Evolutionary conservation across 2,113 vertebrate species (phyloP).

Genomic region (Notothenia rossii): DNA sequence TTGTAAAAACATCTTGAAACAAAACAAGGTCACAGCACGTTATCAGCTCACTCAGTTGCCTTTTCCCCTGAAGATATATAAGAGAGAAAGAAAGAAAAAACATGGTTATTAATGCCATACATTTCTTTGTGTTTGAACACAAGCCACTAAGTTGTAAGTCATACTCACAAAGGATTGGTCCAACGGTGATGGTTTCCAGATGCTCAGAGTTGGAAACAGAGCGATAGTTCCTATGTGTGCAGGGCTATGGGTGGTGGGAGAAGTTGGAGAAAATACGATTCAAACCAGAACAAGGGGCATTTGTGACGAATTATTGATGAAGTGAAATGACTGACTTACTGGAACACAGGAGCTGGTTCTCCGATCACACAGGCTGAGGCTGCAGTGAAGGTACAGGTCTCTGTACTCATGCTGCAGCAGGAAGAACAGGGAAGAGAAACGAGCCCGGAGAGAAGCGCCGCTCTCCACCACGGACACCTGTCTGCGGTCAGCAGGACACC

Average conservation of each 20-base stretch:
- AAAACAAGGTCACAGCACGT: background rate
- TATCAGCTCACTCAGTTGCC: constrained; percentile 7
- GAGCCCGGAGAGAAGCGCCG: constrained; percentile 57
- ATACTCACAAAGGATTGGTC: constrained; percentile 71
- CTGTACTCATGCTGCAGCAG: constrained; percentile 30
- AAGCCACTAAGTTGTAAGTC: background rate
- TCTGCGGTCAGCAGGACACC: constrained; percentile 63
- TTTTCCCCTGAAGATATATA: constrained; percentile 47
- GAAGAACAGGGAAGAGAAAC: constrained; percentile 66
- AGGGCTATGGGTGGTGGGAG: constrained; percentile 27
- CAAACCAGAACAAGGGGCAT: background rate
- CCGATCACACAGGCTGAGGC: constrained; percentile 57
- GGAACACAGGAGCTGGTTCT: constrained; percentile 33
- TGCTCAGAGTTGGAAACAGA: constrained; percentile 45
- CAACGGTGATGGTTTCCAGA: constrained; percentile 38
- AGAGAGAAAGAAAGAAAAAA: constrained; percentile 5
- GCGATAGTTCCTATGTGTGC: constrained; percentile 40
- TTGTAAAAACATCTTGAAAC: background rate
- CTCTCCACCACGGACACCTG: constrained; percentile 67
- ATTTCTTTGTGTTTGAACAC: background rate
- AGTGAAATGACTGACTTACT: constrained; percentile 44
- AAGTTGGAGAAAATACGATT: background rate
- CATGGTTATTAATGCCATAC: background rate
- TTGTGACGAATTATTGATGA: background rate
- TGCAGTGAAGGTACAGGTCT: constrained; percentile 62